Conservation (phyloP, 2,113 vertebrate species). For the Eptesicus fuscus region DNA sequence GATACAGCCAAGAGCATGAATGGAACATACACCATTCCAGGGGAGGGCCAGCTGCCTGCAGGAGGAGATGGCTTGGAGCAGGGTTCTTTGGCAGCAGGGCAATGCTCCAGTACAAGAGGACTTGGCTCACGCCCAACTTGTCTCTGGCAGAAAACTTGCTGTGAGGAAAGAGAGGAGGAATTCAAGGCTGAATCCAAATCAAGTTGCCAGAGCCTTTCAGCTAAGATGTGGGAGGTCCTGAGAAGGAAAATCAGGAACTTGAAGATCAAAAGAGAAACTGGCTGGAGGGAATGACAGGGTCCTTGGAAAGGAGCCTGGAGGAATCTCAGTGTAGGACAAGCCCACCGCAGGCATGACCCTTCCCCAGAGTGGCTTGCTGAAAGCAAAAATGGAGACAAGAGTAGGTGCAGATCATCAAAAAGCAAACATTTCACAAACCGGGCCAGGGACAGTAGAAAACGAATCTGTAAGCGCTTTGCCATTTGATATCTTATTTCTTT, state of each 20-base stretch:
- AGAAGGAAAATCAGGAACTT: conserved; percentile 48
- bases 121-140: conserved; percentile 40
- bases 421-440: background rate
- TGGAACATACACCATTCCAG: background rate
- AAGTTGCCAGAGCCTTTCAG: conserved; percentile 56
- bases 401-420: background rate
- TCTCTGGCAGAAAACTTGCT: conserved; percentile 56
- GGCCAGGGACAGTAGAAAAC: background rate
- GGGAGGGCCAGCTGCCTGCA: conserved; percentile 10
- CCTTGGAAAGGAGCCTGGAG: conserved; percentile 37
- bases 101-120: conserved; percentile 17
- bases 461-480: background rate
- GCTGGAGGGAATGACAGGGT: conserved; percentile 19
- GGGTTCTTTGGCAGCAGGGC: conserved; percentile 54
- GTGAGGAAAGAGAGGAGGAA: conserved; percentile 62
- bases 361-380: background rate
- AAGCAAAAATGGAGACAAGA: background rate
- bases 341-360: background rate
- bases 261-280: conserved; percentile 59
- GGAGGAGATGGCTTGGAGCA: conserved; percentile 24
- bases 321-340: conserved; percentile 31
- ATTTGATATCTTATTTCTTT: background rate
- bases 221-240: conserved; percentile 63
- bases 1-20: conserved; percentile 10
- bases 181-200: conserved; percentile 59